A percentile compares a stretch with the other conserved stretches of the same genome.
phyloP scores from a whole-genome alignment of 1,140 invertebrate species.

The Chlorops oryzae region DNA sequence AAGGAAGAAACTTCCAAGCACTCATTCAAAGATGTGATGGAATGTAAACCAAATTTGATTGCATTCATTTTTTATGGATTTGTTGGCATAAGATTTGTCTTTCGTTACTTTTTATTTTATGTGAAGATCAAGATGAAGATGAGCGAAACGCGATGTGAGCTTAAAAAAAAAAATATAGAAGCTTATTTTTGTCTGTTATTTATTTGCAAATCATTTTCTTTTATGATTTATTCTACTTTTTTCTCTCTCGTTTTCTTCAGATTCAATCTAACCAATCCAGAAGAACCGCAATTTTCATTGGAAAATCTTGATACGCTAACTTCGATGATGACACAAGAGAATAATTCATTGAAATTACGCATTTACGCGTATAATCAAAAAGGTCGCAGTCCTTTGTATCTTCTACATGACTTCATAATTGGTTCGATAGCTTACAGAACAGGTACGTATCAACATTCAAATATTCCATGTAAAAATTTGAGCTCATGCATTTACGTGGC shows the following conservation, averaged over 20 bases:
- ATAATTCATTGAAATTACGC: slow-evolving; percentile 41
- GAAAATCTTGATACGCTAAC: slow-evolving; percentile 45
- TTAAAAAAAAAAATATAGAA: too few species aligned
- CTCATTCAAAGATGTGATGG: too few species aligned
- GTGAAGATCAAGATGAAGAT: too few species aligned
- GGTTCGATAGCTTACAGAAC: slow-evolving; percentile 44
- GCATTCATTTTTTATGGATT: too few species aligned
- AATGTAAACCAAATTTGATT: too few species aligned
- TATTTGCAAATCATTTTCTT: not conserved
- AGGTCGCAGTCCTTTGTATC: slow-evolving; percentile 39
- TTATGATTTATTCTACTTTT: not conserved
- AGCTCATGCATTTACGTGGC: too few species aligned
- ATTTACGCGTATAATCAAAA: slow-evolving; percentile 47
- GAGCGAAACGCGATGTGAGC: too few species aligned
- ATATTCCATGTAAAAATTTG: not conserved
- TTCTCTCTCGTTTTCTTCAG: slow-evolving; percentile 17
- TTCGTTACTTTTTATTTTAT: too few species aligned
- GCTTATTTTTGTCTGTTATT: too few species aligned
- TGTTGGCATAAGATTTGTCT: too few species aligned
- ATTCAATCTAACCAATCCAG: slow-evolving; percentile 44
- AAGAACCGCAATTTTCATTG: slow-evolving; percentile 42
- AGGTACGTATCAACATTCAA: slow-evolving; percentile 40
- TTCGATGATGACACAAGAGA: slow-evolving; percentile 43
- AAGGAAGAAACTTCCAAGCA: too few species aligned
- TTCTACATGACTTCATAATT: slow-evolving; percentile 43